Percentiles rank a stretch among this genome's conserved stretches.
phyloP scores from a whole-genome alignment of 2,888 invertebrate species.

The Hemithea aestivaria region DNA sequence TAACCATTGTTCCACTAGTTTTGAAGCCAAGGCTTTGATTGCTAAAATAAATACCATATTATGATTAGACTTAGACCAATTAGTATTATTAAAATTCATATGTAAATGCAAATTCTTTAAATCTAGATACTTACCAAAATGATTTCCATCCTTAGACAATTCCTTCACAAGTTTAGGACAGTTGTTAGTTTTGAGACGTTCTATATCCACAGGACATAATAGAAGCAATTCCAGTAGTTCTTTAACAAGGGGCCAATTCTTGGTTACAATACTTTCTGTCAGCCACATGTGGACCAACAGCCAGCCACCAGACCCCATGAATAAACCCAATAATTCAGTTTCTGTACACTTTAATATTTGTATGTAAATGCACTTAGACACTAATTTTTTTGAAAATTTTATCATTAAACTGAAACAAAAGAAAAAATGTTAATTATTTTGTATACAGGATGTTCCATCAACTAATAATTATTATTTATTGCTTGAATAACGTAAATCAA shows the following conservation, averaged over 20 bases:
- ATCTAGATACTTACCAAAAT: conserved; percentile 83
- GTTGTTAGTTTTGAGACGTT: conserved; percentile 92
- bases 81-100: no score
- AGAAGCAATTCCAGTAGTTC: conserved; percentile 92
- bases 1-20: conserved; percentile 93
- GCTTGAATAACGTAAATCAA: no score
- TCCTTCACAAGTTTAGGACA: conserved; percentile 95
- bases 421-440: conserved; percentile 16
- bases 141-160: conserved; percentile 88
- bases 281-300: conserved; percentile 93
- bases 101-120: no score
- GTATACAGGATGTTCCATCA: conserved; percentile 8
- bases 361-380: conserved; percentile 96
- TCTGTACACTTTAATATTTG: conserved; percentile 94
- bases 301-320: conserved; percentile 96
- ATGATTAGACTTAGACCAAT: background rate
- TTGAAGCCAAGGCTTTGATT: conserved; percentile 87
- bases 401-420: conserved; percentile 91
- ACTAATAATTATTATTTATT: background rate
- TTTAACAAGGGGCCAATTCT: conserved; percentile 92
- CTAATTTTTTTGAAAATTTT: conserved; percentile 96
- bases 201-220: conserved; percentile 93
- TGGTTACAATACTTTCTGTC: conserved; percentile 89
- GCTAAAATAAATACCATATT: conserved; percentile 69
- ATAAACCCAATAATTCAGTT: conserved; percentile 89